phyloP scores from a whole-genome alignment of 2,113 vertebrate genomes.

The Phylloscopus trochiloides region DNA sequence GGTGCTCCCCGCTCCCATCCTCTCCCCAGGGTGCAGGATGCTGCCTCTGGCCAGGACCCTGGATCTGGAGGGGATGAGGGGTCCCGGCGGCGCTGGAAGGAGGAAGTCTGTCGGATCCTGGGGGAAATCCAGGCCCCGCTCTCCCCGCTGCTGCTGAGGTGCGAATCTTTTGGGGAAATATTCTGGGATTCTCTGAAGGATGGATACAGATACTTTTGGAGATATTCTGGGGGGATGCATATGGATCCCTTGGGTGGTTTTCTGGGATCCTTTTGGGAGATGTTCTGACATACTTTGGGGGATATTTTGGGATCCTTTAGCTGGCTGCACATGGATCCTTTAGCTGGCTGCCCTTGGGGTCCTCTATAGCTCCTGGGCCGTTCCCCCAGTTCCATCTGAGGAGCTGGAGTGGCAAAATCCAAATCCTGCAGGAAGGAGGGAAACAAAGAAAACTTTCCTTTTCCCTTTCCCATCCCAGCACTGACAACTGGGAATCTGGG shows the following conservation, averaged over 20 bases:
- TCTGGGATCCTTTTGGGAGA: neutral
- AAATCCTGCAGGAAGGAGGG: neutral
- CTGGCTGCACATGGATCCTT: neutral
- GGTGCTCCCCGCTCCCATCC: neutral
- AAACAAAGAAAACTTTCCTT: neutral
- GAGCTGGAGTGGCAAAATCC: neutral
- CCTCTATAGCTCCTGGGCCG: neutral
- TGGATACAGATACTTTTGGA: neutral
- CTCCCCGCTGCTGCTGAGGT: slow-evolving; percentile 67
- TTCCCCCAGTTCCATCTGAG: neutral
- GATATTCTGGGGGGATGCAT: neutral
- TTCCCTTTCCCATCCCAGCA: neutral
- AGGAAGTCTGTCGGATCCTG: slow-evolving; percentile 36
- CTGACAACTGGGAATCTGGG: neutral
- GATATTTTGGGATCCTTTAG: neutral
- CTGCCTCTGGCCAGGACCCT: neutral
- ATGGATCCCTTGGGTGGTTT: neutral
- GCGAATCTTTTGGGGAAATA: too few relatives aligned
- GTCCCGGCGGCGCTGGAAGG: neutral
- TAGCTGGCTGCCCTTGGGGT: neutral
- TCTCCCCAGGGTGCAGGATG: slow-evolving; percentile 50
- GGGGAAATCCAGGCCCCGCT: slow-evolving; percentile 60
- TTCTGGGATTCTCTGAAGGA: neutral
- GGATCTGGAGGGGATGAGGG: neutral
- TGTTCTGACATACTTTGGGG: neutral